Evolutionary conservation across 2,888 invertebrate species (phyloP).

Genomic region (Hydraecia micacea): DNA sequence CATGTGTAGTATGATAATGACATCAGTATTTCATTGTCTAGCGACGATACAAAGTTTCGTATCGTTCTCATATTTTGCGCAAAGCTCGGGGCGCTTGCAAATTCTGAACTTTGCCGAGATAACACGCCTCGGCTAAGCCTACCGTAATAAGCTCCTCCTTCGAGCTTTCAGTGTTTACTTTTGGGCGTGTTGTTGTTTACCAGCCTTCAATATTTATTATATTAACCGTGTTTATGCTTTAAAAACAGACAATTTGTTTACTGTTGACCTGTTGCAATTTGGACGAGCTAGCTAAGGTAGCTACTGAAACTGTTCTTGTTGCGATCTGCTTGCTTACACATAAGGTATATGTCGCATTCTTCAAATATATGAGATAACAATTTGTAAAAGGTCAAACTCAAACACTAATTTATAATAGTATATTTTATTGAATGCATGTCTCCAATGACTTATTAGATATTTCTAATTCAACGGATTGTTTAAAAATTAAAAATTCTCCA

Average conservation of each 20-base stretch:
- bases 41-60: slow-evolving; percentile 70
- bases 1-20: slow-evolving; percentile 61
- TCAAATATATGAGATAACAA: not conserved
- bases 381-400: not conserved
- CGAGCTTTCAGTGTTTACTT: slow-evolving; percentile 65
- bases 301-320: not conserved
- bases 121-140: slow-evolving; percentile 80
- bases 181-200: slow-evolving; percentile 68
- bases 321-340: not conserved
- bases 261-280: not conserved
- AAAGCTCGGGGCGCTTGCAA: slow-evolving; percentile 79
- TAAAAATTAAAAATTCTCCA: too few relatives aligned
- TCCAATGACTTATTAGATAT: not conserved
- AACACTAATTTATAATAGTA: not conserved
- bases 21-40: slow-evolving; percentile 75
- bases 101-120: slow-evolving; percentile 83
- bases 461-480: too few relatives aligned
- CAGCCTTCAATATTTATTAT: slow-evolving; percentile 62
- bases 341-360: not conserved
- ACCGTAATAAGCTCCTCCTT: slow-evolving; percentile 74
- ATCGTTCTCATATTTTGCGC: slow-evolving; percentile 76
- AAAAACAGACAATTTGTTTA: slow-evolving; percentile 15
- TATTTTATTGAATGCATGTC: not conserved
- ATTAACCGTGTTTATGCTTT: slow-evolving; percentile 44
- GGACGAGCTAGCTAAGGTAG: not conserved